Evolutionary conservation across 2,888 invertebrate species (phyloP).

Genomic region (Acleris holmiana): DNA sequence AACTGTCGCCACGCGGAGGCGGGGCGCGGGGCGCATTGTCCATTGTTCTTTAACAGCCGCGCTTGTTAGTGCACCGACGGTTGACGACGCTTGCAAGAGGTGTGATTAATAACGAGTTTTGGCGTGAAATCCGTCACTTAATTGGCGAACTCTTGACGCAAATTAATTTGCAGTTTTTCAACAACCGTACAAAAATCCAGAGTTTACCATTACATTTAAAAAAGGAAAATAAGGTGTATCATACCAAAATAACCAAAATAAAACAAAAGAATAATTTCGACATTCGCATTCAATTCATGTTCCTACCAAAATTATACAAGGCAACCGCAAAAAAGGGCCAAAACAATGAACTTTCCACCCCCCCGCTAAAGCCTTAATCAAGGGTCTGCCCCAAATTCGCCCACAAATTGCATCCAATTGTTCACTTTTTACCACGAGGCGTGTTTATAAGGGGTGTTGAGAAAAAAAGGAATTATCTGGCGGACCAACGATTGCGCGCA

Average conservation of each 20-base stretch:
- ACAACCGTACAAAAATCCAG: constrained; percentile 3
- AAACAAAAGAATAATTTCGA: constrained; percentile 52
- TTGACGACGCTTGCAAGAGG: constrained; percentile 57
- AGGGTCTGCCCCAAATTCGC: constrained; percentile 77
- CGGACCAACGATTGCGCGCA: constrained; percentile 57
- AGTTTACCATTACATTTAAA: background rate
- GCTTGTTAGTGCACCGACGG: constrained; percentile 72
- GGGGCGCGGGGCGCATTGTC: constrained; percentile 64
- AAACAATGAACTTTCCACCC: constrained; percentile 66
- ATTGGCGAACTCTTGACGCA: constrained; percentile 49
- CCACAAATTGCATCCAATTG: constrained; percentile 84
- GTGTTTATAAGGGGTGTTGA: constrained; percentile 66
- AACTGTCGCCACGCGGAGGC: constrained; percentile 43
- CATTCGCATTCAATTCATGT: constrained; percentile 62
- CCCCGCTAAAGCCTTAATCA: constrained; percentile 73
- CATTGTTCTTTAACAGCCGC: constrained; percentile 82
- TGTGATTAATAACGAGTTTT: constrained; percentile 67
- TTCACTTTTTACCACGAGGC: constrained; percentile 80
- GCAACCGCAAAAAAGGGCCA: constrained; percentile 67
- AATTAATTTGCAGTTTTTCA: constrained; percentile 37
- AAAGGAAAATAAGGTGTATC: constrained; percentile 5
- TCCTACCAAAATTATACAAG: constrained; percentile 63
- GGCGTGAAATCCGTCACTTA: constrained; percentile 64
- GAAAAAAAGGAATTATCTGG: constrained; percentile 64
- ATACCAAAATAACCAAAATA: constrained; percentile 40